Conservation (phyloP, 2,797 vertebrate genomes). For the Clarias fuscus region DNA sequence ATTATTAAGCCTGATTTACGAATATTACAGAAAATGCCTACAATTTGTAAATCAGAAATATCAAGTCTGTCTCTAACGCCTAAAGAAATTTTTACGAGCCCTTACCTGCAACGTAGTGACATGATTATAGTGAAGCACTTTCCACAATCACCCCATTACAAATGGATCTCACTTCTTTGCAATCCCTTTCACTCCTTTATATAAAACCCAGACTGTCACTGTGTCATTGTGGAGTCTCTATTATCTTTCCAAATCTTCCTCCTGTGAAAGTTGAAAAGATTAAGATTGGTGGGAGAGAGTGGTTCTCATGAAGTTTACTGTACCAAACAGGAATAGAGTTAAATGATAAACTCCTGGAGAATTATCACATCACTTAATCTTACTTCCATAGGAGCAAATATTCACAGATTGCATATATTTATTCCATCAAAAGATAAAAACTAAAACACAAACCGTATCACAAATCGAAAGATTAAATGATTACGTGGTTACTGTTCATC, state of each 20-base stretch:
- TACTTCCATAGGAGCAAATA: too few relatives aligned
- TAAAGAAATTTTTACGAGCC: not conserved
- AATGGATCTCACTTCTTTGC: not conserved
- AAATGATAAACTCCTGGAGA: too few relatives aligned
- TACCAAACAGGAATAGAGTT: too few relatives aligned
- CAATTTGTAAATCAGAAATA: not conserved
- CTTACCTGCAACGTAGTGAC: not conserved
- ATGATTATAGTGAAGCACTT: not conserved
- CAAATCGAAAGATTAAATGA: too few relatives aligned
- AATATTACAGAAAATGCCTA: not conserved
- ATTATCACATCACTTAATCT: too few relatives aligned
- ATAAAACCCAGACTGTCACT: not conserved
- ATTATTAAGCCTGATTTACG: not conserved
- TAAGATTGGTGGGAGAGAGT: too few relatives aligned
- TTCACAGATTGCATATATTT: too few relatives aligned
- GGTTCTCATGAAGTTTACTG: too few relatives aligned
- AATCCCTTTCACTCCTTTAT: not conserved
- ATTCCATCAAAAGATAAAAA: too few relatives aligned
- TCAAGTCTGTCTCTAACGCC: not conserved
- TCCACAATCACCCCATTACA: not conserved
- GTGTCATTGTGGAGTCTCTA: not conserved
- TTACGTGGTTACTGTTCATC: too few relatives aligned
- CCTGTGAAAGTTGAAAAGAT: not conserved
- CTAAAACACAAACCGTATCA: too few relatives aligned
- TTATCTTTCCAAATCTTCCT: not conserved